Base-by-base conservation (phyloP, 2,113 vertebrate genomes). In the Microcebus griseorufus region DNA sequence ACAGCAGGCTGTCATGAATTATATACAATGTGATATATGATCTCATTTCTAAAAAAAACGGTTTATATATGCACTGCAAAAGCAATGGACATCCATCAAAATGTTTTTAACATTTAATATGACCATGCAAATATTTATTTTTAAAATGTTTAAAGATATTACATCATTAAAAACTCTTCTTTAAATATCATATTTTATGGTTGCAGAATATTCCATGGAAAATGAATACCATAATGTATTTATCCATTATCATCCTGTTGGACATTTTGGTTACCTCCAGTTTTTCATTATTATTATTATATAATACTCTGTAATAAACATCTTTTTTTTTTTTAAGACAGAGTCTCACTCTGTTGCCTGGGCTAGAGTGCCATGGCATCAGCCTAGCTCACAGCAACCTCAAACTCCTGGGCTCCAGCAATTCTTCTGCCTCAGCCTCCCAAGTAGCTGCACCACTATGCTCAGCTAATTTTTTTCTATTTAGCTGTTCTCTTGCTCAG, bases 81-180 rank as follows among this genome's bases (percentile, higher is more conserved):
- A 90, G 27, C 81, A 90, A 62, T 53, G 3, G 20, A 29, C 6
- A 95, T 76, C 29, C 29, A 89, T 65, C 27, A 62, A 75, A 93
- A 34, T 76, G 48, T 53, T 87, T 96, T 94, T 72, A 86, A 90
- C 23, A 62, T 67, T 53, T 90, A 80, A 75, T 93, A 67, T 84
- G 83, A 67, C 60, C 42, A 58, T 78, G 37, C 3, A 84, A 93
- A 48, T n/a, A 87, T 64, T 92, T 94, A 81, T 65, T 39, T 69
- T 69, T 55, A 91, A 90, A 62, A 70, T 78, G 29, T n/a, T 81
- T 70, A 25, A 51, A 91, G 55, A 37, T 3, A n/a, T 81, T 37
- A 32, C 23, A 18, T 79, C 48, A 80, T 93, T 79, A 53, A 76
- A 90, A 91, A 84, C 62, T 58, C 58, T 80, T 94, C 58, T 79